Conservation (phyloP, 1,140 invertebrate species). For the Pogonognathellus flavescens region DNA sequence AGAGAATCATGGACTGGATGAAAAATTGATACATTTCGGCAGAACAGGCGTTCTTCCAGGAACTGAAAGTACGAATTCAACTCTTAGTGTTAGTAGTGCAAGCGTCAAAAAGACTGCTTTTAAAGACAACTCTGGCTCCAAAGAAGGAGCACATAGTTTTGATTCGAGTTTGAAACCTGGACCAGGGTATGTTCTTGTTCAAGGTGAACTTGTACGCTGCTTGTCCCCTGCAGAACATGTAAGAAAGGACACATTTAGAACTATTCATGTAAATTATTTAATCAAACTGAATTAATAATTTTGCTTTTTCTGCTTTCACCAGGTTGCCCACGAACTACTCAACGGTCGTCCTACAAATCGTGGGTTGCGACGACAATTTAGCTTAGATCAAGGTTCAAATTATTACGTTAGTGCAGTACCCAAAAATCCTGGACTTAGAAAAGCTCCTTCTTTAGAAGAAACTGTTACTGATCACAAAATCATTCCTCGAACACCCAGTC, state of each 20-base stretch:
- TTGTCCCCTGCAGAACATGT: slow-evolving; percentile 64
- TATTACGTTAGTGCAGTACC: not conserved
- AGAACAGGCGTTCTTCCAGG: slow-evolving; percentile 56
- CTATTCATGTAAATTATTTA: too few relatives aligned
- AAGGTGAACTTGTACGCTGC: slow-evolving; percentile 58
- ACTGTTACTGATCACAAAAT: not conserved
- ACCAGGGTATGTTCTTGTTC: slow-evolving; percentile 52
- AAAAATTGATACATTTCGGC: slow-evolving; percentile 58
- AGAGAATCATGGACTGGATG: slow-evolving; percentile 50
- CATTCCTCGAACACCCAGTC: not conserved
- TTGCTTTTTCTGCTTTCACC: not conserved
- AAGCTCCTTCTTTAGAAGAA: slow-evolving; percentile 61
- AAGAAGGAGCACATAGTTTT: slow-evolving; percentile 31
- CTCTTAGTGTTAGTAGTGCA: not conserved
- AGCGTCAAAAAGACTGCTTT: slow-evolving; percentile 4
- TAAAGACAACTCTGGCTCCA: not conserved
- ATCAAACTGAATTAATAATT: too few relatives aligned
- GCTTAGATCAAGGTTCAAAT: slow-evolving; percentile 59
- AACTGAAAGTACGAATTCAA: not conserved
- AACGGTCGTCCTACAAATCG: slow-evolving; percentile 60
- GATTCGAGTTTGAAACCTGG: slow-evolving; percentile 38
- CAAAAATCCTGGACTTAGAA: slow-evolving; percentile 21
- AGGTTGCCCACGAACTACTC: slow-evolving; percentile 63
- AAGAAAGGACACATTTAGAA: not conserved
- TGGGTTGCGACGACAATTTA: slow-evolving; percentile 61